Percentiles rank a stretch among this genome's conserved stretches.
Evolutionary conservation across 1,140 invertebrate genomes (phyloP).

Genomic region (Drosophila varians): DNA sequence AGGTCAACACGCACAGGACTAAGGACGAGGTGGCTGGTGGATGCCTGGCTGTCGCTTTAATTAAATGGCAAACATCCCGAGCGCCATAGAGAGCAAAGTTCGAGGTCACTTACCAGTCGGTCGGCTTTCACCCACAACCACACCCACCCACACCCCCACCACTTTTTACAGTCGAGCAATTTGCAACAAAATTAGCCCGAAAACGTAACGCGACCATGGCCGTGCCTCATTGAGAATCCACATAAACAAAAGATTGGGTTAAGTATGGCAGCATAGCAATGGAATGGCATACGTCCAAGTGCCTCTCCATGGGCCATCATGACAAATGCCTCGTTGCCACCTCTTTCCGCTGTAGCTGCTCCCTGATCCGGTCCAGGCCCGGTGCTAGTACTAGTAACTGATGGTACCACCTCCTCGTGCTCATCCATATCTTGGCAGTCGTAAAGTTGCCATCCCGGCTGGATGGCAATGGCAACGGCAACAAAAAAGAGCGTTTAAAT

Average conservation of each 20-base stretch:
- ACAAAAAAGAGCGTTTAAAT: slow-evolving; percentile 69
- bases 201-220: slow-evolving; percentile 48
- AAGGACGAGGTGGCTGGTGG: slow-evolving; percentile 13
- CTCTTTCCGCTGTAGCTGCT: slow-evolving; percentile 1
- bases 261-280: slow-evolving; percentile 30
- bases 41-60: slow-evolving; percentile 53
- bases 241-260: slow-evolving; percentile 73
- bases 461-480: too few species aligned
- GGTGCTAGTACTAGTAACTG: not conserved
- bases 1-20: slow-evolving; percentile 70
- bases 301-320: slow-evolving; percentile 41
- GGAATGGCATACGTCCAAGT: slow-evolving; percentile 52
- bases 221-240: slow-evolving; percentile 55
- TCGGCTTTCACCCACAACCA: not conserved
- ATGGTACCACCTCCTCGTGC: not conserved
- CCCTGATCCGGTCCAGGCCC: not conserved
- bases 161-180: slow-evolving; percentile 73
- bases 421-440: slow-evolving; percentile 42
- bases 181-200: slow-evolving; percentile 78
- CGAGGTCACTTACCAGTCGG: slow-evolving; percentile 52
- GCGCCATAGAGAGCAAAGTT: slow-evolving; percentile 65
- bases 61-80: slow-evolving; percentile 67
- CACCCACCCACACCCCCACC: not conserved
- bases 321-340: slow-evolving; percentile 52
- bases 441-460: slow-evolving; percentile 37